Evolutionary conservation across 1,140 invertebrate genomes (phyloP), one percentile per base, ranked within the genome.

Genomic region (Achatina immaculata): DNA sequence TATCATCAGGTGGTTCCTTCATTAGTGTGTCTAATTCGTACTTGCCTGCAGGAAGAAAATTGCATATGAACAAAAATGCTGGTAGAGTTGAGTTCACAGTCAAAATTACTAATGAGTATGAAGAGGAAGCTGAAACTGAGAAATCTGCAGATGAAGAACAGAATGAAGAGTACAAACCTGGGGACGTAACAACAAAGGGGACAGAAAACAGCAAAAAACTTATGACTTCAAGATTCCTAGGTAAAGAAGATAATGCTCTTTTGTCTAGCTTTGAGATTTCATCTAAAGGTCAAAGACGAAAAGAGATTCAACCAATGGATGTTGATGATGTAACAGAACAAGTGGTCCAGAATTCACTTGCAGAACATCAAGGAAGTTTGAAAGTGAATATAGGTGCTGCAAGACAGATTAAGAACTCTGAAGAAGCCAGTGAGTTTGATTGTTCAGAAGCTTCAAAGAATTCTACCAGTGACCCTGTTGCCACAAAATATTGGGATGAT

Each of bases 221-320:
- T 68, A 16, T 14, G 19, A 21, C 7, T 28, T 24, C 68, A 16
- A 38, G 9, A 71, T 71, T 38, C 7, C 38, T 40, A 7, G 42
- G 24, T 7, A 38, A 40, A 71, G 68, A 42, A 24, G 68, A 42
- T 40, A 38, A 45, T 45, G 21, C 34, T 40, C n/a, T 71, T 24
- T 16, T 24, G n/a, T 19, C 16, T 19, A 7, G n/a, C 40, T 24
- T 2, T 71, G 68, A 71, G 38, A 45, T 9, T 71, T 21, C 6
- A 40, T n/a, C 24, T 7, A 21, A 3, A 21, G 9, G 36, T 7
- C 38, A 42, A 45, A 71, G 11, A 28, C 3, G 16, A 36, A 3
- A 69, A 11, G 66, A 69, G 36, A 40, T 40, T 3, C 36, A 71
- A 21, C 28, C 48, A 66, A 66, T 72, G 72, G 48, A 76, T 66